These are phyloP conservation scores for Pegoplata infirma DNA, from an alignment of 2,888 invertebrate species.

Conservation along the genomic window DNA sequence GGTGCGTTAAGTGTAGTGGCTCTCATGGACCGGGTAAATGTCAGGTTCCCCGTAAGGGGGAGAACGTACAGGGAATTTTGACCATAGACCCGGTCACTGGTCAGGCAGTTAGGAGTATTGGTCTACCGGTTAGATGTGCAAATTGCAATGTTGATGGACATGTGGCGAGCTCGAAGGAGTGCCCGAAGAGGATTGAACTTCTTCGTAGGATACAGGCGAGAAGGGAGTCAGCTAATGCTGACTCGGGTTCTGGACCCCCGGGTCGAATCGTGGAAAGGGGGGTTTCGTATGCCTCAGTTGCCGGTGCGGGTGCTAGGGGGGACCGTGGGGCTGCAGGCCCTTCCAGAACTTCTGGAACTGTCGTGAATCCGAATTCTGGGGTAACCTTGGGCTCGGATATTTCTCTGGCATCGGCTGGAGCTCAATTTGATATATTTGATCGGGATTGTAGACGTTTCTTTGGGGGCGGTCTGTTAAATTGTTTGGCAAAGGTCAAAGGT, in stretches of 20 bases:
- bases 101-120: neutral
- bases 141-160: neutral
- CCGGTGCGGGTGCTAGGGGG: no score
- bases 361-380: neutral
- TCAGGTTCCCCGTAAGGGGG: neutral
- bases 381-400: neutral
- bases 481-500: neutral
- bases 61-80: neutral
- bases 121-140: neutral
- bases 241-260: neutral
- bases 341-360: neutral
- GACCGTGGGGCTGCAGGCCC: no score
- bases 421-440: no score
- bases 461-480: neutral
- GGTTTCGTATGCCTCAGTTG: no score
- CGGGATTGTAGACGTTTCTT: neutral
- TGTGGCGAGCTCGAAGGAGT: neutral
- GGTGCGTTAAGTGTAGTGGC: constrained; percentile 9
- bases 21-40: constrained; percentile 8
- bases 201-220: neutral
- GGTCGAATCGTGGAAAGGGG: neutral
- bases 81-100: neutral
- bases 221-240: neutral
- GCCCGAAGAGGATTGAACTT: neutral
- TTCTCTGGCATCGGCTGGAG: neutral